Base-by-base conservation (phyloP, 2,113 vertebrate genomes). In the Fregetta grallaria region DNA sequence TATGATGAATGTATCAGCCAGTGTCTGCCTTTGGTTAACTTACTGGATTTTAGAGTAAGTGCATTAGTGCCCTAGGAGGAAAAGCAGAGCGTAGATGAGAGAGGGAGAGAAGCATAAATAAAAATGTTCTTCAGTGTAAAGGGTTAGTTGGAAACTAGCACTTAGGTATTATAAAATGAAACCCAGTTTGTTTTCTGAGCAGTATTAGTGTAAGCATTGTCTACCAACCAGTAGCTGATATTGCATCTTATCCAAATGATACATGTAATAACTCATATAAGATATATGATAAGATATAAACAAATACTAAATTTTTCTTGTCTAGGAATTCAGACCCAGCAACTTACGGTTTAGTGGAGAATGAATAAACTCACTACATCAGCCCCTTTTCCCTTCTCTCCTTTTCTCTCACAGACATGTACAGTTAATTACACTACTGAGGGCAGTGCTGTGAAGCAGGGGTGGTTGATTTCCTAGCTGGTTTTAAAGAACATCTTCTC, bases 211-310 rank as follows among this genome's bases (percentile, higher is more conserved):
- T 75, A 36, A 53, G 4, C 12, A 38, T 61, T 56, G 6, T 70
- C 91, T 61, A 65, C 45, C 67, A 73, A 32, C 13, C 29, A 59
- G 18, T 62, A 36, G 32, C 45, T 79, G 49, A 21, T 88, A 32
- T 1, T 0, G 0, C 0, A 0, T 67, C 3, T 62, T 85, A 56
- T 63, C 18, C 34, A 81, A 74, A 44, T 59, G 7, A 34, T 61
- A 34, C 4, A 38, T 59, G 13, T 42, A 75, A 16, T 47, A 74
- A 75, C 10, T 87, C 17, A 22, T 44, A 2, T 22, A 38, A 38
- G 38, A 38, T 38, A 38, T 38, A 38, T 38, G 38, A 38, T 38
- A 38, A 38, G 38, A 22, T 44, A 2, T 22, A 75, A 75, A 65
- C 3, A 65, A 89, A 75, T 32, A 26, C 3, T 18, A 52, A 8